Conservation (phyloP, 2,797 vertebrate genomes). For the Epinephelus coioides region DNA sequence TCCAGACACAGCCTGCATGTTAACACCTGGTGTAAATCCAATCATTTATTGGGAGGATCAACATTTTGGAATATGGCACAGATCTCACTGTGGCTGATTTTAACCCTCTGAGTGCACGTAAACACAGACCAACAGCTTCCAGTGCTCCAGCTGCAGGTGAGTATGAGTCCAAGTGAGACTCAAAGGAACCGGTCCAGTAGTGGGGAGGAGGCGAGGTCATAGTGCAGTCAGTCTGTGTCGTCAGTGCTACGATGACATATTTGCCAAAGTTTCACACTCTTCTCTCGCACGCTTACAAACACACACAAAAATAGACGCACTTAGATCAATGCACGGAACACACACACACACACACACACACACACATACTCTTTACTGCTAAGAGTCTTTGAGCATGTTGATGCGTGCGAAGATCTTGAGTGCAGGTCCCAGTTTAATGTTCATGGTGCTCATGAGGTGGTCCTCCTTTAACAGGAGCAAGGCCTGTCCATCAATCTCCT, state of each 20-base stretch:
- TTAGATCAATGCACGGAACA: conserved; percentile 11
- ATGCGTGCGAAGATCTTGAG: conserved; percentile 98
- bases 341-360: conserved; percentile 3
- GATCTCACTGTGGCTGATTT: conserved; percentile 10
- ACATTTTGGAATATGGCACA: conserved; percentile 7
- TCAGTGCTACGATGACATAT: conserved; percentile 55
- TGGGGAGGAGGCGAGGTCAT: conserved; percentile 37
- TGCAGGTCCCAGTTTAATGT: conserved; percentile 97
- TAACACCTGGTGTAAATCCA: background rate
- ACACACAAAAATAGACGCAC: conserved; percentile 22
- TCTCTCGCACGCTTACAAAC: background rate
- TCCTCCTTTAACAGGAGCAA: conserved; percentile 96
- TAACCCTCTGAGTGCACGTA: background rate
- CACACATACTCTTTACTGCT: conserved; percentile 71
- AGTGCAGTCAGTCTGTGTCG: conserved; percentile 66
- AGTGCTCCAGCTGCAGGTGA: background rate
- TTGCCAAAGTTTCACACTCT: conserved; percentile 21
- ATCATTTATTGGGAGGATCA: conserved; percentile 4
- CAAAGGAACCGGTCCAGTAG: conserved; percentile 24
- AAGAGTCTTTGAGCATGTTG: conserved; percentile 97
- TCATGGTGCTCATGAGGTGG: conserved; percentile 99
- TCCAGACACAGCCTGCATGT: background rate
- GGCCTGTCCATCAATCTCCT: conserved; percentile 97
- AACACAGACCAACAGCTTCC: conserved; percentile 23
- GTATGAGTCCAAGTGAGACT: background rate